A percentile compares a stretch with the other conserved stretches of the same genome.
phyloP scores from a whole-genome alignment of 1,140 invertebrate species.

The Eriosoma lanigerum region DNA sequence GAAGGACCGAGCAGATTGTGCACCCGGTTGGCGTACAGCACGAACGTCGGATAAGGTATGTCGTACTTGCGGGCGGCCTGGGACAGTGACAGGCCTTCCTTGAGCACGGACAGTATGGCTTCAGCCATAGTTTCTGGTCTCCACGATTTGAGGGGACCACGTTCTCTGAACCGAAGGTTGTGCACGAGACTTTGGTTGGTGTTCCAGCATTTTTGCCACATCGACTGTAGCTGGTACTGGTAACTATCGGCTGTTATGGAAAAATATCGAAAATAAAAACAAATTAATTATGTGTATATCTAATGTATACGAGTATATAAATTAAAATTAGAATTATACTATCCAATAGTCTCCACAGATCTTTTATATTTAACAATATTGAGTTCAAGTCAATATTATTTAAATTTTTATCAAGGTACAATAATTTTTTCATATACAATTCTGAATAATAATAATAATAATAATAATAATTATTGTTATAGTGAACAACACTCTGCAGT shows the following conservation, averaged over 20 bases:
- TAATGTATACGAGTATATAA: no score
- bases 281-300: not conserved
- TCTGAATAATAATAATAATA: no score
- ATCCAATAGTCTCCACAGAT: no score
- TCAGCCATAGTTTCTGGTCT: constrained; percentile 91
- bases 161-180: constrained; percentile 85
- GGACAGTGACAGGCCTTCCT: constrained; percentile 83
- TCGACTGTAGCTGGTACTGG: constrained; percentile 88
- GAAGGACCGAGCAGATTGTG: constrained; percentile 92
- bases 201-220: constrained; percentile 94
- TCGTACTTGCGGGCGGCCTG: constrained; percentile 89
- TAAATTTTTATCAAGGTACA: no score
- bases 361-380: no score
- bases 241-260: constrained; percentile 77
- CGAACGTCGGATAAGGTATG: constrained; percentile 91
- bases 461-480: no score
- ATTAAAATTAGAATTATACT: no score
- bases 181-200: constrained; percentile 84
- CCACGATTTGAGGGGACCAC: constrained; percentile 89
- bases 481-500: no score
- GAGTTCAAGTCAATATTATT: no score
- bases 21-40: constrained; percentile 89
- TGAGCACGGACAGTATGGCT: constrained; percentile 86
- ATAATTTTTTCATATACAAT: no score
- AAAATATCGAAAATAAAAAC: constrained; percentile 37